Evolutionary conservation across 2,113 vertebrate species (phyloP).

Genomic region (Calypte anna): DNA sequence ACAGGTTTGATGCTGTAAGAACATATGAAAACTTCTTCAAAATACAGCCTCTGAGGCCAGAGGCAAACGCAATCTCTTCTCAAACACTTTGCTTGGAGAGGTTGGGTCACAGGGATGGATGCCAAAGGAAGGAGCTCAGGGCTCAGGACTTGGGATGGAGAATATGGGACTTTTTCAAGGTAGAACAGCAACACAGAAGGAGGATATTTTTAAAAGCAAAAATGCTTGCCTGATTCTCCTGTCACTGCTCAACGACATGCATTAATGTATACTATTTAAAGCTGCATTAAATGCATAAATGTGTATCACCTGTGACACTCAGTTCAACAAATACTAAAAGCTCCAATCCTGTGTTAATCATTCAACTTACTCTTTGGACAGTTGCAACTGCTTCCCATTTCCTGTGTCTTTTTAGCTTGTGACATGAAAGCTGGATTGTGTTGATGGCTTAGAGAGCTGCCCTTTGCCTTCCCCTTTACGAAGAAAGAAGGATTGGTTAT

Average conservation of each 20-base stretch:
- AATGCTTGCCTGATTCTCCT: background rate
- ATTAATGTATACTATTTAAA: slow-evolving; percentile 50
- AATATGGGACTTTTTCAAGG: background rate
- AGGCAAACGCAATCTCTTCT: background rate
- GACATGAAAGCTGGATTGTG: background rate
- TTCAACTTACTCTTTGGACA: slow-evolving; percentile 18
- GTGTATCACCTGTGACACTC: slow-evolving; percentile 11
- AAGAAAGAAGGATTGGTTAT: background rate
- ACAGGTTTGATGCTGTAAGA: slow-evolving; percentile 32
- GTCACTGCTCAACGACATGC: background rate
- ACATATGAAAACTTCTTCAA: background rate
- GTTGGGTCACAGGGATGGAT: background rate
- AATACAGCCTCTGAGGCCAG: slow-evolving; percentile 2
- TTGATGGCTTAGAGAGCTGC: background rate
- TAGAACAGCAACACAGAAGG: background rate
- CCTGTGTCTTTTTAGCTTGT: background rate
- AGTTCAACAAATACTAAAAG: slow-evolving; percentile 44
- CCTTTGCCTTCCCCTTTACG: background rate
- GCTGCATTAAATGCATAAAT: background rate
- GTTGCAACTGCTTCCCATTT: slow-evolving; percentile 33
- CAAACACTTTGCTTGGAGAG: background rate
- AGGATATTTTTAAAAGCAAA: slow-evolving; percentile 10
- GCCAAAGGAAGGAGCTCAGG: background rate
- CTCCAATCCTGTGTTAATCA: background rate
- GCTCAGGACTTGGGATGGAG: background rate